These are phyloP conservation scores for Vanessa tameamea DNA, from an alignment of 1,140 invertebrate species.

Conservation along the genomic window DNA sequence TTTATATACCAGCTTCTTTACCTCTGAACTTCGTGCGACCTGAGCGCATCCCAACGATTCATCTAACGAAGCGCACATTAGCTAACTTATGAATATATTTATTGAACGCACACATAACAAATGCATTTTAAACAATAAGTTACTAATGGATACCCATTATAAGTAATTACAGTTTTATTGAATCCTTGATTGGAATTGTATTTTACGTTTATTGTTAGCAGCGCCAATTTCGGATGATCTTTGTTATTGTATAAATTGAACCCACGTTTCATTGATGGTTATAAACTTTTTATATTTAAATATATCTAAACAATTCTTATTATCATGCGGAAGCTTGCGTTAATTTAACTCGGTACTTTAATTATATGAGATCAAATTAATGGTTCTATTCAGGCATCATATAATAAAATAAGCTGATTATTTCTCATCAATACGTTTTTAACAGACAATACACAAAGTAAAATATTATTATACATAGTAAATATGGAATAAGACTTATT, in stretches of 20 bases:
- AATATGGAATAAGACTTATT: too few species aligned
- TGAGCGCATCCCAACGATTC: slow-evolving; percentile 57
- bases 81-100: slow-evolving; percentile 32
- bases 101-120: slow-evolving; percentile 33
- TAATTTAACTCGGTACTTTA: too few species aligned
- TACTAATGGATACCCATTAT: slow-evolving; percentile 32
- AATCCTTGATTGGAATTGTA: slow-evolving; percentile 24
- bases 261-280: background rate
- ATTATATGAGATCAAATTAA: too few species aligned
- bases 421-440: too few species aligned
- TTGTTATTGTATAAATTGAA: background rate
- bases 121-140: slow-evolving; percentile 40
- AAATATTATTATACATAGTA: too few species aligned
- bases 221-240: slow-evolving; percentile 7
- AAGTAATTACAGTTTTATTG: slow-evolving; percentile 35
- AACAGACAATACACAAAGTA: too few species aligned
- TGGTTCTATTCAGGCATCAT: too few species aligned
- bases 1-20: slow-evolving; percentile 75
- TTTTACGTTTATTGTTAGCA: slow-evolving; percentile 20
- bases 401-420: too few species aligned
- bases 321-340: background rate
- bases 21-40: slow-evolving; percentile 77
- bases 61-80: slow-evolving; percentile 45
- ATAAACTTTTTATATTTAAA: background rate
- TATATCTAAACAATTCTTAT: background rate